A percentile compares a stretch with the other conserved stretches of the same genome.
Conservation (phyloP, 2,888 invertebrate genomes). For the Zygothrica quintamaculata region DNA sequence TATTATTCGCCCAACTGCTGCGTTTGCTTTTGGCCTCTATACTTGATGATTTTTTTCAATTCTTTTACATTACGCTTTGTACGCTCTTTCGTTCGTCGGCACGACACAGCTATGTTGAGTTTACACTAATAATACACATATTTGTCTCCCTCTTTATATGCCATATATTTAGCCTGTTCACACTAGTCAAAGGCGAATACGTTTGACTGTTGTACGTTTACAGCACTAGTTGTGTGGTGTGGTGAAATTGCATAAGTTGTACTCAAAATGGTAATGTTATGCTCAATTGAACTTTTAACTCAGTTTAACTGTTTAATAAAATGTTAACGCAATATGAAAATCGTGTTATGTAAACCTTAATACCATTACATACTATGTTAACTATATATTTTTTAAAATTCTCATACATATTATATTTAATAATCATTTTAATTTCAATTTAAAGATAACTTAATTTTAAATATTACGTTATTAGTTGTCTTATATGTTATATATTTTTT, state of each 20-base stretch:
- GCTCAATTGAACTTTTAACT: constrained; percentile 42
- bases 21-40: constrained; percentile 79
- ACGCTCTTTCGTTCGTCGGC: constrained; percentile 73
- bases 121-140: constrained; percentile 40
- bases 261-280: constrained; percentile 34
- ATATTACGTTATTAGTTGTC: no score
- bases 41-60: constrained; percentile 81
- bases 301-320: background rate
- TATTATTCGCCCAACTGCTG: constrained; percentile 67
- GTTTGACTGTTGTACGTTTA: constrained; percentile 28
- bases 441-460: no score
- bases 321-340: background rate
- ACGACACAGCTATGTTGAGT: constrained; percentile 69
- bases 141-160: constrained; percentile 31
- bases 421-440: no score
- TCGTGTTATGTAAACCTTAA: background rate
- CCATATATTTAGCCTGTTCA: constrained; percentile 33
- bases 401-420: background rate
- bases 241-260: constrained; percentile 43
- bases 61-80: constrained; percentile 76
- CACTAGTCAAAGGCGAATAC: constrained; percentile 14
- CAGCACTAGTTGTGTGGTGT: constrained; percentile 37
- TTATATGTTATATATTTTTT: no score
- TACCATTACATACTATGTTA: background rate
- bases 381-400: background rate